phyloP scores from a whole-genome alignment of 2,888 invertebrate genomes.

The Yponomeuta malinellus region DNA sequence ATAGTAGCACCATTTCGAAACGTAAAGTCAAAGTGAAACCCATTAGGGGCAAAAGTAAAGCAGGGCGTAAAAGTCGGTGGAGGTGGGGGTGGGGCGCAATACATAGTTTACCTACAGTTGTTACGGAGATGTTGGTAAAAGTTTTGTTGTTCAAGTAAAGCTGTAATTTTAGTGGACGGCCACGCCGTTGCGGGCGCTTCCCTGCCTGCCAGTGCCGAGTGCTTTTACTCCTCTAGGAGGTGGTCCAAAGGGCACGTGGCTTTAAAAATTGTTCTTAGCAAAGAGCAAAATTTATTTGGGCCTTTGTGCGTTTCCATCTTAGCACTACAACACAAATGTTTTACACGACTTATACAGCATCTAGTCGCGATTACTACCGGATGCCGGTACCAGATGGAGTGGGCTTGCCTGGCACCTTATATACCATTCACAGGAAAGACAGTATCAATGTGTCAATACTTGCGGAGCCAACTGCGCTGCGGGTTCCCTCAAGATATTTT shows the following conservation, averaged over 20 bases:
- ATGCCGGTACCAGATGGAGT: too few species aligned
- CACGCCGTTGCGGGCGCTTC: constrained; percentile 20
- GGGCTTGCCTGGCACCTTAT: too few species aligned
- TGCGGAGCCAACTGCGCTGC: too few species aligned
- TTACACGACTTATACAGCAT: too few species aligned
- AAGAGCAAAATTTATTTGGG: too few species aligned
- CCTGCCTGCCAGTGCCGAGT: constrained; percentile 41
- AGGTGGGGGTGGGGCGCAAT: constrained; percentile 30
- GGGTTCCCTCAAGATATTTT: too few species aligned
- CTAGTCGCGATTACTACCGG: too few species aligned
- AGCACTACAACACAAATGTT: too few species aligned
- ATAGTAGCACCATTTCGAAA: not conserved
- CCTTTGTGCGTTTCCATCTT: too few species aligned
- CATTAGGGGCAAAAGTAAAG: constrained; percentile 7
- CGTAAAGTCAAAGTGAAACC: not conserved
- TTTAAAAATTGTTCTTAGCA: too few species aligned
- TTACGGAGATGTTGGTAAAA: constrained; percentile 38
- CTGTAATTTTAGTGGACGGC: constrained; percentile 58
- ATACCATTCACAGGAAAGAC: too few species aligned
- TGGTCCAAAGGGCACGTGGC: not conserved
- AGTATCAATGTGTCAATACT: too few species aligned
- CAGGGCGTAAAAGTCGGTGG: constrained; percentile 32
- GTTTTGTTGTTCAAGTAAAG: constrained; percentile 32
- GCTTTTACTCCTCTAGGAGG: constrained; percentile 36
- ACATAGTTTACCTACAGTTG: constrained; percentile 36